Conservation (phyloP, 1,140 invertebrate species). For the Diorhabda sublineata region DNA sequence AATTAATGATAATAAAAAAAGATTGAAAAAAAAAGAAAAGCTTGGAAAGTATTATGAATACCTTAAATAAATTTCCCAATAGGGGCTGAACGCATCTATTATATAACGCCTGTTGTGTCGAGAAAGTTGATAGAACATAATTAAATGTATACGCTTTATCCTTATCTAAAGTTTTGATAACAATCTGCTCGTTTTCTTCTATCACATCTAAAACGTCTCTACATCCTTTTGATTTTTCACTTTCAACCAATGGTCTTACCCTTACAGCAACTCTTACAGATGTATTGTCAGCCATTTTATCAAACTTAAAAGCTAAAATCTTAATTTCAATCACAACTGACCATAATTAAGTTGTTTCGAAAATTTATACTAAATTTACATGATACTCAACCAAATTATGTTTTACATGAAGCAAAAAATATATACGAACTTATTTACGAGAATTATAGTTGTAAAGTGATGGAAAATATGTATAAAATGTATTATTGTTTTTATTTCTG, state of each 20-base stretch:
- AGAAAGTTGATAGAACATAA: constrained; percentile 70
- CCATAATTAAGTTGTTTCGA: too few relatives aligned
- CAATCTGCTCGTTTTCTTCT: constrained; percentile 61
- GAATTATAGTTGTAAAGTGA: too few relatives aligned
- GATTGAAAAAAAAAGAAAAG: too few relatives aligned
- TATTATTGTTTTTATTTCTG: too few relatives aligned
- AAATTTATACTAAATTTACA: too few relatives aligned
- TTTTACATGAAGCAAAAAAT: too few relatives aligned
- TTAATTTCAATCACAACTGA: too few relatives aligned
- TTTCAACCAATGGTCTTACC: constrained; percentile 71
- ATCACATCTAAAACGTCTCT: constrained; percentile 61
- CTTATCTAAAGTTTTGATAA: constrained; percentile 66
- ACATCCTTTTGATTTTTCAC: constrained; percentile 67
- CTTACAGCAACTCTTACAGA: constrained; percentile 71
- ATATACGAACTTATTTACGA: too few relatives aligned
- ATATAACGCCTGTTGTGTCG: constrained; percentile 73
- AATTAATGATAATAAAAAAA: too few relatives aligned
- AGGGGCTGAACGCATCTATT: constrained; percentile 69
- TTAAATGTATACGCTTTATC: constrained; percentile 86
- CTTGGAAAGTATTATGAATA: not conserved
- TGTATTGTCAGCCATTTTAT: constrained; percentile 13
- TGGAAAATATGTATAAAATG: too few relatives aligned
- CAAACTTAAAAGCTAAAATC: too few relatives aligned
- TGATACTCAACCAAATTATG: too few relatives aligned
- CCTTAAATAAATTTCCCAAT: constrained; percentile 75